Percentiles rank a stretch among this genome's conserved stretches.
phyloP scores from a whole-genome alignment of 2,113 vertebrate genomes.

The Chrysochloris asiatica region DNA sequence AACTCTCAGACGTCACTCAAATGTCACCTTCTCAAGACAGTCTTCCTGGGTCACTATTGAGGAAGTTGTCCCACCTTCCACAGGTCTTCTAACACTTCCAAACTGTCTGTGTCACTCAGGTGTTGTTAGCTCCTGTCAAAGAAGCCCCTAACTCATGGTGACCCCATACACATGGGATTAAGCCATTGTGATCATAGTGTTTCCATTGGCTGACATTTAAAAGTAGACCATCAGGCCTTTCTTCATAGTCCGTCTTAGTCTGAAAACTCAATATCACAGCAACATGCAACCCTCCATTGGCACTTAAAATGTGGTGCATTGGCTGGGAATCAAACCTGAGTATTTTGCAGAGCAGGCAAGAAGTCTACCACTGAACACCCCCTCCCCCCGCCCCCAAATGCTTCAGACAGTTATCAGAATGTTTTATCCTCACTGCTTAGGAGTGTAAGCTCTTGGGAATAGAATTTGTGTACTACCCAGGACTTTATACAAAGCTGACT shows the following conservation, averaged over 20 bases:
- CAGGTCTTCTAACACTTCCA: background rate
- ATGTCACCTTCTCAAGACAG: background rate
- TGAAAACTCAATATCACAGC: background rate
- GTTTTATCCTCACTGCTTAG: background rate
- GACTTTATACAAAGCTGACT: background rate
- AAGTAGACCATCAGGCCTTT: background rate
- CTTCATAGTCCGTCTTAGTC: background rate
- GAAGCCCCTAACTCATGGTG: background rate
- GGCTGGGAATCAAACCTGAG: background rate
- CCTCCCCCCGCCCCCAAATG: no score
- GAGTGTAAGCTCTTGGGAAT: background rate
- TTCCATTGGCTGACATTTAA: background rate
- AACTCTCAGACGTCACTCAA: background rate
- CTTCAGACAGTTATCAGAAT: background rate
- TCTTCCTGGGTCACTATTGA: background rate
- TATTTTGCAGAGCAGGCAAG: background rate
- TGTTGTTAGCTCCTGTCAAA: background rate
- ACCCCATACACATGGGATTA: background rate
- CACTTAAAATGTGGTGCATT: no score
- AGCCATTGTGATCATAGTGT: background rate
- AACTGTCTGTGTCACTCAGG: rapidly evolving
- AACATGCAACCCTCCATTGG: background rate
- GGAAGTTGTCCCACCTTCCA: background rate
- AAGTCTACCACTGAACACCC: background rate
- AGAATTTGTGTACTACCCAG: no score